Percentiles rank a stretch among this genome's conserved stretches.
phyloP scores from a whole-genome alignment of 2,888 invertebrate genomes.

The Notocelia uddmanniana region DNA sequence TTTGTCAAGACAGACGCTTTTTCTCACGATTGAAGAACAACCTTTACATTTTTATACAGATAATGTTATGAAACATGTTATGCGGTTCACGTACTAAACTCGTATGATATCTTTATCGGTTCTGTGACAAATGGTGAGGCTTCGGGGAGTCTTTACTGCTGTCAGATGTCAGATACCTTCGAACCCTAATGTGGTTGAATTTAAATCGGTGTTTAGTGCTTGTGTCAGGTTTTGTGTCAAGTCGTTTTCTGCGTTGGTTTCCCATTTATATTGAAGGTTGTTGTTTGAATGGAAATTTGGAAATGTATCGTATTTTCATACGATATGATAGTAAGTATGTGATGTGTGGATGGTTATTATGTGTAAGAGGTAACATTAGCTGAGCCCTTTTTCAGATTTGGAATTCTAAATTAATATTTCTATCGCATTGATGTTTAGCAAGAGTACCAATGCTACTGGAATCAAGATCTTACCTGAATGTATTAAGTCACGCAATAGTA shows the following conservation, averaged over 20 bases:
- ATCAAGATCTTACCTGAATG: no score
- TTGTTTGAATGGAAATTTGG: no score
- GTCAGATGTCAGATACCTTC: conserved; percentile 5
- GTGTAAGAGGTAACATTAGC: no score
- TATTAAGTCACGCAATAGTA: no score
- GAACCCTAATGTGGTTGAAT: not conserved
- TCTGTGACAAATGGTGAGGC: conserved; percentile 30
- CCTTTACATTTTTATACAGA: not conserved
- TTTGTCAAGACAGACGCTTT: no score
- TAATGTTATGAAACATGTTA: conserved; percentile 1
- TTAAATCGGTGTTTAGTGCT: not conserved
- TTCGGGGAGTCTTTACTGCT: conserved; percentile 10
- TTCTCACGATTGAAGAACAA: not conserved
- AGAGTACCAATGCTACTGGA: no score
- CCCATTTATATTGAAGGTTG: not conserved
- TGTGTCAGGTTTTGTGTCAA: not conserved
- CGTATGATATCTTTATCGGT: conserved; percentile 13
- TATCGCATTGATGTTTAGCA: no score
- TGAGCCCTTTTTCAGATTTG: no score
- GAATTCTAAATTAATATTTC: no score
- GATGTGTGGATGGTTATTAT: no score
- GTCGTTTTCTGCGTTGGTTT: not conserved
- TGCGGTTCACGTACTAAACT: not conserved
- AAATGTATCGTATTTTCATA: no score
- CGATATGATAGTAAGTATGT: no score